Evolutionary conservation across 1,140 invertebrate species (phyloP).

Genomic region (Drosophila punjabiensis): DNA sequence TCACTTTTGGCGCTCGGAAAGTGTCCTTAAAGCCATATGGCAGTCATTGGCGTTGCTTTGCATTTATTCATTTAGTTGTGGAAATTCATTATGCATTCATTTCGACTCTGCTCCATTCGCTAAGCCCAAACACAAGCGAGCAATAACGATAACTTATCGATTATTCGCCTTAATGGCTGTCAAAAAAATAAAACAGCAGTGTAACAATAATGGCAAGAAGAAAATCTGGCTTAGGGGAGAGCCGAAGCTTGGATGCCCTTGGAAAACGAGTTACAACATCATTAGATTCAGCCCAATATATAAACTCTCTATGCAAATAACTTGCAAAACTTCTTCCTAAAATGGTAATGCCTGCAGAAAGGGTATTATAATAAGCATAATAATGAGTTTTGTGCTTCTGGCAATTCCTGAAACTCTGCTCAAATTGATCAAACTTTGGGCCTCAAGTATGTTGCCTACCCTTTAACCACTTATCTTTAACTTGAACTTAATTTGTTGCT

Average conservation of each 20-base stretch:
- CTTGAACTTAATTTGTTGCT: conserved; percentile 33
- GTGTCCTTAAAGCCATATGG: conserved; percentile 48
- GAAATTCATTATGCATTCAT: conserved; percentile 54
- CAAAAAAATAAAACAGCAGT: conserved; percentile 30
- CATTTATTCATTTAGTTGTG: conserved; percentile 57
- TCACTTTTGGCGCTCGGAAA: background rate
- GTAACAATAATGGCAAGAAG: background rate
- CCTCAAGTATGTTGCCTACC: background rate
- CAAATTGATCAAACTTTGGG: background rate
- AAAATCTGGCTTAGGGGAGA: background rate
- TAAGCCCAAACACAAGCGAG: conserved; percentile 33
- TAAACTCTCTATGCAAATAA: too few species aligned
- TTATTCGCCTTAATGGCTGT: conserved; percentile 37
- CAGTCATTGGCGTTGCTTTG: conserved; percentile 36
- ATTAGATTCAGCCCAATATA: background rate
- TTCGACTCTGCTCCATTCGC: conserved; percentile 20
- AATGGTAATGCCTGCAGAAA: background rate
- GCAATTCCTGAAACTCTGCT: background rate
- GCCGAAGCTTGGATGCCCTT: background rate
- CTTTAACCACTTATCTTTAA: conserved; percentile 10
- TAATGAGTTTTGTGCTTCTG: conserved; percentile 16
- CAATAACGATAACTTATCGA: conserved; percentile 46
- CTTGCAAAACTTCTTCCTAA: background rate
- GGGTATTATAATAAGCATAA: conserved; percentile 2
- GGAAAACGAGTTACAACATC: background rate